A percentile compares a stretch with the other conserved stretches of the same genome.
Conservation (phyloP, 2,888 invertebrate genomes). For the Cheilosia pagana region DNA sequence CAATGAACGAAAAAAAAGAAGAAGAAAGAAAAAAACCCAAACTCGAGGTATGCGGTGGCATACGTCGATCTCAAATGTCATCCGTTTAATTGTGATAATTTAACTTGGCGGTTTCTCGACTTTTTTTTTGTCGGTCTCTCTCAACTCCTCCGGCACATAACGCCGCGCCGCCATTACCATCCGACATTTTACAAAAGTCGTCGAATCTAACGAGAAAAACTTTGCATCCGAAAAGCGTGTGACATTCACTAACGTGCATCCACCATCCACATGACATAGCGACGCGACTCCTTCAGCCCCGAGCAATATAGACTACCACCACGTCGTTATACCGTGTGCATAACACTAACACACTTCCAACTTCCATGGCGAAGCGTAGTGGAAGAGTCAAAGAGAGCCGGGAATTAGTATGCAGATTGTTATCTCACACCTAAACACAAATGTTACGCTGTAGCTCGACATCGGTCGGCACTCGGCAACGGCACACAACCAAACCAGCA, state of each 20-base stretch:
- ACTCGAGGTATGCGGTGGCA: constrained; percentile 9
- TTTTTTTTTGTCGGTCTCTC: constrained; percentile 5
- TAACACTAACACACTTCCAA: no score
- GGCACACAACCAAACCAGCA: background rate
- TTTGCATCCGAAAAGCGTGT: constrained; percentile 36
- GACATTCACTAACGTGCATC: constrained; percentile 47
- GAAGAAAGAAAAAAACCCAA: background rate
- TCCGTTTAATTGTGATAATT: constrained; percentile 59
- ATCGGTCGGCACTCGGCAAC: background rate
- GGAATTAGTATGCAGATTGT: constrained; percentile 74
- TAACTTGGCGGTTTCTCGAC: constrained; percentile 44
- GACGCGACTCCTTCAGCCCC: background rate
- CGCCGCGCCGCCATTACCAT: constrained; percentile 25
- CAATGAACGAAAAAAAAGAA: background rate
- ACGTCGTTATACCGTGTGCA: background rate
- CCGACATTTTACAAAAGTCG: constrained; percentile 36
- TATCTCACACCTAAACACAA: constrained; percentile 72
- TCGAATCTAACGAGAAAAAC: constrained; percentile 45
- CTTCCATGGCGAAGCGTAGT: constrained; percentile 6
- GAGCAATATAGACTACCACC: background rate
- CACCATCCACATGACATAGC: constrained; percentile 51
- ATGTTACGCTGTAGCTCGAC: constrained; percentile 47
- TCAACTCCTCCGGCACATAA: constrained; percentile 20
- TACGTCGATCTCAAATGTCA: constrained; percentile 59
- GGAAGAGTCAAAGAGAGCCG: constrained; percentile 15